Conservation (phyloP, 2,797 vertebrate genomes). For the Oryzias sinensis region DNA sequence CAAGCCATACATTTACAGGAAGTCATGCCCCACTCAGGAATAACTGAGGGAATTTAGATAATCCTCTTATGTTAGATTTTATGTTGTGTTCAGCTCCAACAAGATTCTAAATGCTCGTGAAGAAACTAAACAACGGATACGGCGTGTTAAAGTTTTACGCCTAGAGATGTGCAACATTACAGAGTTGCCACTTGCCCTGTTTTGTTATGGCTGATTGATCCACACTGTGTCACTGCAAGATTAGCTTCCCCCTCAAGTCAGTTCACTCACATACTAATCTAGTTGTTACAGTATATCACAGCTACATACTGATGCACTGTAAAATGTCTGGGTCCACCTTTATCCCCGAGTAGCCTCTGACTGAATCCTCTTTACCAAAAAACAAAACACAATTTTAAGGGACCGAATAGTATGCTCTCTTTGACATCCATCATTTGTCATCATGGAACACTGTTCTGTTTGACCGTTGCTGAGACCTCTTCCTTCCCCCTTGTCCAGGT, state of each 20-base stretch:
- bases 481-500: conserved; percentile 68
- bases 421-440: neutral
- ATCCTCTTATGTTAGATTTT: neutral
- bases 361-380: too few species aligned
- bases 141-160: neutral
- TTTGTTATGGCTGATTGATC: conserved; percentile 6
- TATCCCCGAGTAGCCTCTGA: neutral
- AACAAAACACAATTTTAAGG: too few species aligned
- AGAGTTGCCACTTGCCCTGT: neutral
- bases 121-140: neutral
- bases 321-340: neutral
- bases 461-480: neutral
- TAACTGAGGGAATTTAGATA: neutral
- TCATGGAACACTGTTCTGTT: neutral
- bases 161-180: neutral
- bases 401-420: too few species aligned
- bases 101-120: neutral
- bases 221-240: conserved; percentile 8
- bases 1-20: neutral
- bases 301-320: neutral
- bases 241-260: conserved; percentile 1
- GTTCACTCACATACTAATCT: conserved; percentile 9
- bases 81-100: neutral
- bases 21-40: neutral
- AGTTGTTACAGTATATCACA: neutral